Base-by-base conservation (phyloP, 2,113 vertebrate species). In the Glaucomys volans region DNA sequence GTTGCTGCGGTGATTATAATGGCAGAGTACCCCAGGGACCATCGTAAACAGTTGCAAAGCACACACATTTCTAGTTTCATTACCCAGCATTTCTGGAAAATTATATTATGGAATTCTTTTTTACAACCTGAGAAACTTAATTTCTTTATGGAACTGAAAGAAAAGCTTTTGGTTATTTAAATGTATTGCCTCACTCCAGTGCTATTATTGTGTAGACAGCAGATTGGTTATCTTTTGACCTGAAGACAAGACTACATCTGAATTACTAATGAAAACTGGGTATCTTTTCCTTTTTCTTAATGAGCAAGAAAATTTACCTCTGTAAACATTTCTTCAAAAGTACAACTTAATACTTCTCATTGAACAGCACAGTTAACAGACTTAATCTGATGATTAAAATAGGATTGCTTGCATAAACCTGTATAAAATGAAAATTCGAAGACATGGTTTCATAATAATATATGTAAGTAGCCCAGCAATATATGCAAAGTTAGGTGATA, bases 231-330 rank as follows among this genome's bases (percentile, higher is more conserved):
- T 52, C 67, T 67, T 54, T 26, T 14, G 17, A 28, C 94, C 35
- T 85, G 35, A 1, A 88, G 18, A 40, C 35, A 83, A 88, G 32
- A 14, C 28, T 92, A 5, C 20, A 67, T n/a, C 74, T 74, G 67
- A 75, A 72, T 92, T 42, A 92, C 35, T 64, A 83, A 5, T 26
- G 8, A 5, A 28, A 66, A 72, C 42, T 40, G 16, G 3, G 30
- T 40, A 40, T 42, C 67, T 86, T 81, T 95, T 87, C 47, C 47
- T 69, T 40, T 94, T 84, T 64, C 72, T 62, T 90, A 90, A 74
- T 37, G 32, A 74, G 37, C 84, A 87, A 85, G n/a, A 85, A 79
- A 26, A 37, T 2, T 84, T 85, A 85, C 18, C 30, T 79, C 32
- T 88, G 4, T 28, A 50, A 84, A 75, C 35, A 32, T 76, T 52